phyloP scores from a whole-genome alignment of 2,888 invertebrate species.

The Oligia latruncula region DNA sequence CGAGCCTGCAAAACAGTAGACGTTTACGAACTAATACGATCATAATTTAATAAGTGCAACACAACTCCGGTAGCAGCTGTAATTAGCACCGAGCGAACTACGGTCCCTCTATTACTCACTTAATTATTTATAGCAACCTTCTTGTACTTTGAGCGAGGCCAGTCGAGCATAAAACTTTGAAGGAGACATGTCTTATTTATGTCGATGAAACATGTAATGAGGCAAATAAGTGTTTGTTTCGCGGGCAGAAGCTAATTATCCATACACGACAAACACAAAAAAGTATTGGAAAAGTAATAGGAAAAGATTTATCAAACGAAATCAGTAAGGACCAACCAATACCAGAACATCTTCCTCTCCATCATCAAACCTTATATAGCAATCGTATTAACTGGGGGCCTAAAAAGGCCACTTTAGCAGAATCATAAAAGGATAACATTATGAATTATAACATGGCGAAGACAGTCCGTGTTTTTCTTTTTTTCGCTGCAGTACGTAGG shows the following conservation, averaged over 20 bases:
- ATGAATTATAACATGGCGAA: too few relatives aligned
- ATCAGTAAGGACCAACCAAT: neutral
- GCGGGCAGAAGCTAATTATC: too few relatives aligned
- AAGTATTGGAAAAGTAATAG: neutral
- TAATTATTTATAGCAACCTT: conserved; percentile 29
- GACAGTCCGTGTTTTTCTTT: too few relatives aligned
- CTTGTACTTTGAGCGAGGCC: neutral
- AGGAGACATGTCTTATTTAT: neutral
- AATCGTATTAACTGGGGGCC: neutral
- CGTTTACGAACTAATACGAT: conserved; percentile 8
- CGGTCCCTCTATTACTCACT: conserved; percentile 11
- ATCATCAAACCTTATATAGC: neutral
- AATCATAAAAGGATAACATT: too few relatives aligned
- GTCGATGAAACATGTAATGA: too few relatives aligned
- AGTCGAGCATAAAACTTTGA: neutral
- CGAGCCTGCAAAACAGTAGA: neutral
- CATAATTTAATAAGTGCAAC: conserved; percentile 20
- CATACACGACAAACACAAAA: neutral
- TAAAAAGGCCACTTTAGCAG: too few relatives aligned
- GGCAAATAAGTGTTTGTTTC: neutral
- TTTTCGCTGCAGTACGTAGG: too few relatives aligned
- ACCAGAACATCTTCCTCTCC: neutral
- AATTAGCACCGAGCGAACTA: conserved; percentile 34
- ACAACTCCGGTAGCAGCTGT: neutral
- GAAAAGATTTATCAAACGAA: neutral